phyloP scores from a whole-genome alignment of 2,888 invertebrate species.

The Megastigmus dorsalis region DNA sequence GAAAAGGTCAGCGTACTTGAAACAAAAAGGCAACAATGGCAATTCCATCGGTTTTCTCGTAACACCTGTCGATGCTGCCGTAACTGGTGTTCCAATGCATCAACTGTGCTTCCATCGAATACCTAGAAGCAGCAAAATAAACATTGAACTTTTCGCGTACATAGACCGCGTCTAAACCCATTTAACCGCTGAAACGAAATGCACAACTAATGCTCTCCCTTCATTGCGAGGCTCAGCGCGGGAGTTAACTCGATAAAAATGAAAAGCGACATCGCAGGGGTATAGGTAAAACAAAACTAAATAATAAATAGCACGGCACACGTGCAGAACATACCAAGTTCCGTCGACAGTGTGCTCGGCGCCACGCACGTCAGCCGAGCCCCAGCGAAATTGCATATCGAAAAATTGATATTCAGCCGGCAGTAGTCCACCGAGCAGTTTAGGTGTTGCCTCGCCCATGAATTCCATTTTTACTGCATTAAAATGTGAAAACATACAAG shows the following conservation, averaged over 20 bases:
- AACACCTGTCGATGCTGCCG: slow-evolving; percentile 61
- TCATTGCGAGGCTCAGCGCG: no score
- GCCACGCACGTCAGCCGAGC: slow-evolving; percentile 61
- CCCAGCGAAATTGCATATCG: slow-evolving; percentile 65
- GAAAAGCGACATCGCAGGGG: no score
- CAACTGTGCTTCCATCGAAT: slow-evolving; percentile 66
- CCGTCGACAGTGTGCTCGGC: slow-evolving; percentile 64
- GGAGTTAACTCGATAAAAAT: no score
- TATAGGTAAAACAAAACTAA: no score
- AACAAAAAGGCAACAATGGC: slow-evolving; percentile 62
- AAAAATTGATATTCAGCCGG: slow-evolving; percentile 58
- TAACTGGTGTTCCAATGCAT: slow-evolving; percentile 64
- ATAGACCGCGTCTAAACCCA: no score
- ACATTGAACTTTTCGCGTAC: no score
- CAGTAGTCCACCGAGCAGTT: slow-evolving; percentile 61
- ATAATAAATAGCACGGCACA: no score
- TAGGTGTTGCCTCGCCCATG: not conserved
- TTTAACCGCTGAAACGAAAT: no score
- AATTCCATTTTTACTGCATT: slow-evolving; percentile 48
- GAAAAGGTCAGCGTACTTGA: slow-evolving; percentile 56
- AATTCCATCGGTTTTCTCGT: slow-evolving; percentile 61
- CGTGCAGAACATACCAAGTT: slow-evolving; percentile 59
- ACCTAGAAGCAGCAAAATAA: no score
- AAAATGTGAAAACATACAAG: no score
- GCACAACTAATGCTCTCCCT: no score